Percentiles rank a stretch among this genome's conserved stretches.
These are phyloP conservation scores for Elegia similella DNA, from an alignment of 2,888 invertebrate genomes.

Conservation along the genomic window DNA sequence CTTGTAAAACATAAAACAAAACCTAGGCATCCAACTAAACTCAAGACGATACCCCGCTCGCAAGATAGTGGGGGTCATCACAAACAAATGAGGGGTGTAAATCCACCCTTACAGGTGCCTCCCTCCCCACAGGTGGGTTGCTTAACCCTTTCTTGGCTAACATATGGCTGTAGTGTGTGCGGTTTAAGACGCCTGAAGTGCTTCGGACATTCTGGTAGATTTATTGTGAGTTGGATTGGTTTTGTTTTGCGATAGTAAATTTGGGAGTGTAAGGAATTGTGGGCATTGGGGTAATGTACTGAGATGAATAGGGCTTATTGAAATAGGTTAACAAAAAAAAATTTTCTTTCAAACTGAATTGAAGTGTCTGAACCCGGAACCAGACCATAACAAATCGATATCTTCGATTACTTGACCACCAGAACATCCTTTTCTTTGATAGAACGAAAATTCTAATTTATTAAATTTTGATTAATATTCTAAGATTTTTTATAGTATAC, in stretches of 20 bases:
- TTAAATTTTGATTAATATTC: no score
- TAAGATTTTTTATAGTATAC: no score
- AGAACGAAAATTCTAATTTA: no score
- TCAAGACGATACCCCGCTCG: conserved; percentile 63
- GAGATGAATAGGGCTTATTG: background rate
- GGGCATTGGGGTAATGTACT: background rate
- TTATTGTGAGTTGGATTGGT: conserved; percentile 75
- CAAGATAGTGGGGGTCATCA: conserved; percentile 83
- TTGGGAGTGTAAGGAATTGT: conserved; percentile 5
- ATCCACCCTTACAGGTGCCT: conserved; percentile 65
- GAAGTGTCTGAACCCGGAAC: no score
- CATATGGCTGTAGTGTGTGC: conserved; percentile 63
- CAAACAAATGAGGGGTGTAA: conserved; percentile 86
- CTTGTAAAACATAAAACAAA: conserved; percentile 4
- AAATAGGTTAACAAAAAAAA: background rate
- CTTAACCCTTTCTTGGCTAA: conserved; percentile 79
- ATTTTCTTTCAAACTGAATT: no score
- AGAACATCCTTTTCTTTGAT: no score
- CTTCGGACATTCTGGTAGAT: conserved; percentile 71
- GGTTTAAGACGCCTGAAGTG: conserved; percentile 74
- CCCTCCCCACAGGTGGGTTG: conserved; percentile 61
- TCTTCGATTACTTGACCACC: no score
- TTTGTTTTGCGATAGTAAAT: conserved; percentile 48
- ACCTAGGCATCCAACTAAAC: conserved; percentile 37
- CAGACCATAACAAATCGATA: no score